phyloP scores from a whole-genome alignment of 2,888 invertebrate genomes.

The Pegoplata infirma region DNA sequence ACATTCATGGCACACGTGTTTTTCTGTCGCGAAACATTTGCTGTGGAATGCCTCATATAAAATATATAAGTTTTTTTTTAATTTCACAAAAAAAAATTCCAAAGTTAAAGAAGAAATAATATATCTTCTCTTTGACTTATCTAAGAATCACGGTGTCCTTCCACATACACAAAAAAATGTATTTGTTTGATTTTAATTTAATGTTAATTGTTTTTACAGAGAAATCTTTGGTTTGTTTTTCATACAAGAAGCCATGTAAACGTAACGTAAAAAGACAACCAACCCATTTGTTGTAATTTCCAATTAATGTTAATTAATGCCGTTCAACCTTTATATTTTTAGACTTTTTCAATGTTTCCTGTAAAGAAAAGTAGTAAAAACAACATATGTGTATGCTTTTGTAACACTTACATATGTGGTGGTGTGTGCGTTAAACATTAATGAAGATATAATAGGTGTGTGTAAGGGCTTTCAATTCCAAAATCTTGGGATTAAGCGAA shows the following conservation, averaged over 20 bases:
- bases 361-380: not conserved
- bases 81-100: no score
- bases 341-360: not conserved
- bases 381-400: no score
- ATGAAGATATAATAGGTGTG: no score
- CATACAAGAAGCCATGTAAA: not conserved
- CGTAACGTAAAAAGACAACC: slow-evolving; percentile 3
- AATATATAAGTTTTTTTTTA: no score
- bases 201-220: not conserved
- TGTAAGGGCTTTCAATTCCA: no score
- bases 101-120: no score
- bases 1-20: no score
- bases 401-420: no score
- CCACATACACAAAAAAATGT: not conserved
- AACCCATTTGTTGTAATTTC: slow-evolving; percentile 47
- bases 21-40: no score
- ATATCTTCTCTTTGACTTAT: not conserved
- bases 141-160: not conserved
- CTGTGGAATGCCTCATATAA: no score
- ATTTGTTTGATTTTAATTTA: not conserved
- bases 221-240: not conserved
- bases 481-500: no score
- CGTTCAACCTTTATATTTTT: slow-evolving; percentile 28
- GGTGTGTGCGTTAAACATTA: no score
- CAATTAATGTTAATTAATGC: slow-evolving; percentile 53